Conservation (phyloP, 2,888 invertebrate genomes). For the Hemicrepidius hirtus region DNA sequence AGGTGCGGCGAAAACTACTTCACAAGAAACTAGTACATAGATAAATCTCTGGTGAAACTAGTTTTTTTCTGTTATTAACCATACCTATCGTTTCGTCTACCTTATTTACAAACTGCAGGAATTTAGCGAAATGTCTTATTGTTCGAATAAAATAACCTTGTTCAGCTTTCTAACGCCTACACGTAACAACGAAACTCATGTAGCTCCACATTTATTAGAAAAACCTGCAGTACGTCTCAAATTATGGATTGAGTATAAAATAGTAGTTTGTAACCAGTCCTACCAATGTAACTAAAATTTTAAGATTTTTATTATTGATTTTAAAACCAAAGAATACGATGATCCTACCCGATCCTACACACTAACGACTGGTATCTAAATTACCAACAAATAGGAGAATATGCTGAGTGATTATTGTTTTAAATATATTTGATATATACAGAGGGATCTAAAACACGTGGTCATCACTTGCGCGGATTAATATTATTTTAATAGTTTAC, state of each 20-base stretch:
- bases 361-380: too few relatives aligned
- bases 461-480: too few relatives aligned
- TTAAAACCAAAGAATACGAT: too few relatives aligned
- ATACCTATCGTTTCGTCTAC: conserved; percentile 23
- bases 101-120: conserved; percentile 3
- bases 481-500: too few relatives aligned
- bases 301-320: too few relatives aligned
- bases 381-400: too few relatives aligned
- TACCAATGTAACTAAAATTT: too few relatives aligned
- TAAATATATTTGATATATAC: too few relatives aligned
- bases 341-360: too few relatives aligned
- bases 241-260: neutral
- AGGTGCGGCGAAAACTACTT: conserved; percentile 15
- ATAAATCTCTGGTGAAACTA: conserved; percentile 12
- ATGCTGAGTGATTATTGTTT: too few relatives aligned
- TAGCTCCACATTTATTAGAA: conserved; percentile 12
- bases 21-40: conserved; percentile 9
- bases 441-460: too few relatives aligned
- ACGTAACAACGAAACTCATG: conserved; percentile 27
- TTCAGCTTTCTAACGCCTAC: conserved; percentile 42
- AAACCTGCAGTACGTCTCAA: conserved; percentile 1
- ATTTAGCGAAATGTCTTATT: conserved; percentile 29
- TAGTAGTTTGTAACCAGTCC: too few relatives aligned
- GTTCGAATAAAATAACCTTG: conserved; percentile 40
- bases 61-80: conserved; percentile 32